phyloP scores from a whole-genome alignment of 2,888 invertebrate genomes.

The Nomada fucata region DNA sequence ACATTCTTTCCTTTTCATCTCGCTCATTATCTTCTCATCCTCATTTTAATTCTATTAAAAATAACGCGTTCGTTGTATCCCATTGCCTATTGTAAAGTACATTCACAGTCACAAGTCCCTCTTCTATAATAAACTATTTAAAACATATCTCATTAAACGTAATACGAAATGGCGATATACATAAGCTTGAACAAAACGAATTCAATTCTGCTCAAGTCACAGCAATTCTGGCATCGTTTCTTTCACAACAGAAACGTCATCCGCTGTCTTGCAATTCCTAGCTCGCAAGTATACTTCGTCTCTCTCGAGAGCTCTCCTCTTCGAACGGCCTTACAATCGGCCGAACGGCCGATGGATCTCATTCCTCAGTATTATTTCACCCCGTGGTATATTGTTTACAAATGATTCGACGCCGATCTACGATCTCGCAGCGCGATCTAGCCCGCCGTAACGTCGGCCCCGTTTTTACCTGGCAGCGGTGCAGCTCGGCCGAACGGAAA shows the following conservation, averaged over 20 bases:
- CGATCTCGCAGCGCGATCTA: constrained; percentile 51
- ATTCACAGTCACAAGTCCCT: too few relatives aligned
- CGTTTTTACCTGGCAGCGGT: constrained; percentile 16
- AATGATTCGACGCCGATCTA: constrained; percentile 40
- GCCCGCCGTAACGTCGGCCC: constrained; percentile 37
- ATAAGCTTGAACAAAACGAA: too few relatives aligned
- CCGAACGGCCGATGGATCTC: neutral
- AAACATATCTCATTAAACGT: too few relatives aligned
- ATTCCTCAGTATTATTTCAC: constrained; percentile 11
- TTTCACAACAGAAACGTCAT: neutral
- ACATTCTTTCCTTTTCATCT: too few relatives aligned
- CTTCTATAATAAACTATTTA: too few relatives aligned
- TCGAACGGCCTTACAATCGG: neutral
- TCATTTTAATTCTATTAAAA: too few relatives aligned
- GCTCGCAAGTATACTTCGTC: neutral
- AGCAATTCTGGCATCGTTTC: too few relatives aligned
- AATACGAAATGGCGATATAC: too few relatives aligned
- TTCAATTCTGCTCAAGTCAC: too few relatives aligned
- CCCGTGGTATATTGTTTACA: constrained; percentile 44
- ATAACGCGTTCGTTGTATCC: too few relatives aligned
- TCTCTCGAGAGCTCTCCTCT: neutral
- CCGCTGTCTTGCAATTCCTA: neutral
- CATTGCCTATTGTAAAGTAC: too few relatives aligned
- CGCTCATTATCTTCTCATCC: too few relatives aligned
- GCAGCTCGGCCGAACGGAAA: constrained; percentile 23